These are phyloP conservation scores for Eristalis pertinax DNA, from an alignment of 2,888 invertebrate genomes.

Conservation along the genomic window DNA sequence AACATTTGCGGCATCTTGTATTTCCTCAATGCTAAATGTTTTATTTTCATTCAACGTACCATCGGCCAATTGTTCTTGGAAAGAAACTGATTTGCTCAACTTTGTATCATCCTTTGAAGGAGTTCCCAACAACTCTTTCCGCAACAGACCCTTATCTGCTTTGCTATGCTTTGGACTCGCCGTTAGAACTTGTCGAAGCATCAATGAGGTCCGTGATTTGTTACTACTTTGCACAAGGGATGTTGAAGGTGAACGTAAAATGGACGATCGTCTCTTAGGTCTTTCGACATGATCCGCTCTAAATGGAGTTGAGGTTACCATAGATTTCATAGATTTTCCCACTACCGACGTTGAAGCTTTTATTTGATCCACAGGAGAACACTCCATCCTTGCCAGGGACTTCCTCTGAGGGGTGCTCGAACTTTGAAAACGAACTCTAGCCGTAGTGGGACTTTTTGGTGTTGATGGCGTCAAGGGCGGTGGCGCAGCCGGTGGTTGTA, in stretches of 20 bases:
- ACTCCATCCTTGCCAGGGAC: slow-evolving; percentile 22
- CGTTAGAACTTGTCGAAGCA: slow-evolving; percentile 54
- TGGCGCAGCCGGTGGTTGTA: background rate
- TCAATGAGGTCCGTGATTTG: slow-evolving; percentile 41
- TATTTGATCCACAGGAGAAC: background rate
- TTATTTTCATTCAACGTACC: background rate
- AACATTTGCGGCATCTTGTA: background rate
- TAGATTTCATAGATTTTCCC: slow-evolving; percentile 20
- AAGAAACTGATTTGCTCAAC: slow-evolving; percentile 41
- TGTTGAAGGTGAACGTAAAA: slow-evolving; percentile 5
- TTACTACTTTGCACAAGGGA: slow-evolving; percentile 5
- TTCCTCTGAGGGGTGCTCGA: slow-evolving; percentile 54
- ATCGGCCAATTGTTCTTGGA: slow-evolving; percentile 15
- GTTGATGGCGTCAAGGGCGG: background rate
- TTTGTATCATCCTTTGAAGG: background rate
- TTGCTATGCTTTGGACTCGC: slow-evolving; percentile 12
- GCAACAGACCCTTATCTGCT: slow-evolving; percentile 2
- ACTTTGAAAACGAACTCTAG: slow-evolving; percentile 35
- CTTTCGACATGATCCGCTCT: background rate
- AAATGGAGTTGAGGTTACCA: slow-evolving; percentile 57
- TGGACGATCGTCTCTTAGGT: slow-evolving; percentile 6
- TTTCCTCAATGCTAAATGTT: slow-evolving; percentile 43
- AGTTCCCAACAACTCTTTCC: background rate
- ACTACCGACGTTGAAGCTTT: slow-evolving; percentile 10
- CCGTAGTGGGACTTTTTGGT: slow-evolving; percentile 39